Evolutionary conservation across 2,113 vertebrate genomes (phyloP), one percentile per base, ranked within the genome.

Genomic region (Pelvicachromis taeniatus): DNA sequence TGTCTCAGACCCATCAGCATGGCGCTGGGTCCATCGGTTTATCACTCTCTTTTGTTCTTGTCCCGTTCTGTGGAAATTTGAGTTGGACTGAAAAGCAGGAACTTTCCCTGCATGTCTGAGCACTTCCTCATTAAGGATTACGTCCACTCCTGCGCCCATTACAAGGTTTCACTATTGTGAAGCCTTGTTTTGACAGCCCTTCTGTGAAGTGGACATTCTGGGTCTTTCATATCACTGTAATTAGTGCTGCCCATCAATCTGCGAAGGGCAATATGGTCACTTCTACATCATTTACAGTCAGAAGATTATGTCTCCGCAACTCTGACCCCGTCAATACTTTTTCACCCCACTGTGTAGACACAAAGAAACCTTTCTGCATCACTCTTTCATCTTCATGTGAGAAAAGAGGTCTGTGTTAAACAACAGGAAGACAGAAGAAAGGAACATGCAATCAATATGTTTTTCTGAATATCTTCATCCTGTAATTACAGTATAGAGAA

Each of bases 401-500:
- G 61, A 17, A 80, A 80, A 77, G 54, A 91, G 31, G 87, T 87
- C 91, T 95, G 91, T 68, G 26, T 83, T 81, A 78, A 88, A 87
- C 81, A 29, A 88, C 55, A 85, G 84, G 68, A 68, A 81, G 80
- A 77, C 29, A 82, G 53, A 31, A 78, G 63, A 84, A 84, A 48
- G 31, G 59, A 26, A 7, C 53, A 33, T 21, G 17, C 7, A 38
- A 11, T 55, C 1, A 70, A 26, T 16, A 14, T 9, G 0, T 4
- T 42, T 58, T 17, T 65, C 29, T 35, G 29, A 11, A 23, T 7
- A 17, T 73, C 9, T 48, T 73, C 9, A 73, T 29, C 9, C 42
- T 73, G 5, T 48, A 73, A 48, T 17, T 73, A 19, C 58, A 61
- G 16, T 61, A 26, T 13, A 13, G 23, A 21, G 53, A 23, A n/a